Evolutionary conservation across 2,113 vertebrate species (phyloP).

Genomic region (Strix aluco): DNA sequence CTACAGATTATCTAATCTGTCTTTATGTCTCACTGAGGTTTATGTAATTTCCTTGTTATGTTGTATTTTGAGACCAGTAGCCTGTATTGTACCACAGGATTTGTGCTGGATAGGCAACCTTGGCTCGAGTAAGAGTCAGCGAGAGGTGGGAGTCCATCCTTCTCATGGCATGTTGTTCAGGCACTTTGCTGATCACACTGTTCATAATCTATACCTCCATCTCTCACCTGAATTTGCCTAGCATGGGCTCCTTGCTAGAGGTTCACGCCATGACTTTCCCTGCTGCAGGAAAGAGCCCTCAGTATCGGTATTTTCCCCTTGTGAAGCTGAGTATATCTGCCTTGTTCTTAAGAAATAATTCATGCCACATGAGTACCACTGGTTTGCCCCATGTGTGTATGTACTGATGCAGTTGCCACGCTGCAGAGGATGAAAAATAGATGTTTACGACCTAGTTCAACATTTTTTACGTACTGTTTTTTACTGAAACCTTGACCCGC

Average conservation of each 20-base stretch:
- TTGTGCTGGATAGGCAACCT: neutral
- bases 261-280: neutral
- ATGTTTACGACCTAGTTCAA: neutral
- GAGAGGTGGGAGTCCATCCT: neutral
- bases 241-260: neutral
- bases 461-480: neutral
- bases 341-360: neutral
- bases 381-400: rapidly evolving
- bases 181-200: neutral
- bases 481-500: neutral
- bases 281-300: neutral
- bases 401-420: neutral
- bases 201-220: neutral
- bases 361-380: rapidly evolving
- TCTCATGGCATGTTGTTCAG: rapidly evolving
- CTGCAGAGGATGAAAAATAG: neutral
- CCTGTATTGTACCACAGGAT: neutral
- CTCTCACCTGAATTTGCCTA: neutral
- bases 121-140: rapidly evolving
- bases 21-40: neutral
- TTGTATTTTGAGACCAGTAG: neutral
- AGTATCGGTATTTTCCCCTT: neutral
- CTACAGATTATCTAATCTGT: neutral
- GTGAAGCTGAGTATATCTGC: neutral
- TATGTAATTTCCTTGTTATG: neutral